Percentiles rank a stretch among this genome's conserved stretches.
These are phyloP conservation scores for Heliothis subflexa DNA, from an alignment of 1,140 invertebrate genomes.

Conservation along the genomic window DNA sequence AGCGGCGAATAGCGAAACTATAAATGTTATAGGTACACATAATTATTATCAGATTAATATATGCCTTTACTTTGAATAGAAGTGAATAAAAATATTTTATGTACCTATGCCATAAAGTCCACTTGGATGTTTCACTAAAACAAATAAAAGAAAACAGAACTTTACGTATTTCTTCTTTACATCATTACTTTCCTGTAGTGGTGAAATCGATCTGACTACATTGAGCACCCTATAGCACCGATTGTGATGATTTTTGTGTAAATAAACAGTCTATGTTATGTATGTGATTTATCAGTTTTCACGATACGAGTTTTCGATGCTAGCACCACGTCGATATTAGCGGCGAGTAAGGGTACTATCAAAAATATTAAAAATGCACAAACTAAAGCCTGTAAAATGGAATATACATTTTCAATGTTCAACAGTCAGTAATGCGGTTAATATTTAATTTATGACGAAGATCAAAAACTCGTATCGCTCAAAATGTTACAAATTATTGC, in stretches of 20 bases:
- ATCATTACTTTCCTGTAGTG: background rate
- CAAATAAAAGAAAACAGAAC: too few species aligned
- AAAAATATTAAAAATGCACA: background rate
- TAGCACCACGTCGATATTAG: background rate
- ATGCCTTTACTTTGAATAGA: too few species aligned
- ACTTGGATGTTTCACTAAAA: too few species aligned
- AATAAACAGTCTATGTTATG: constrained; percentile 49
- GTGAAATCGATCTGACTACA: constrained; percentile 32
- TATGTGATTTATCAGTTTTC: background rate
- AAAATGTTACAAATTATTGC: background rate
- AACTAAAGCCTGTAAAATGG: too few species aligned
- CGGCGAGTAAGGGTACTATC: background rate
- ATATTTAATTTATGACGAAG: background rate
- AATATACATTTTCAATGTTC: too few species aligned
- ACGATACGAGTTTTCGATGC: constrained; percentile 9
- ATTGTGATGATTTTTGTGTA: constrained; percentile 53
- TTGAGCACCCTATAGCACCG: constrained; percentile 71
- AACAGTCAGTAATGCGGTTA: too few species aligned
- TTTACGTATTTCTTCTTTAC: background rate
- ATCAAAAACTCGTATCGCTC: constrained; percentile 19
- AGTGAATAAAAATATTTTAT: background rate
- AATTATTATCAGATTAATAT: too few species aligned
- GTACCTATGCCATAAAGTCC: too few species aligned
- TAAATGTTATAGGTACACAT: background rate
- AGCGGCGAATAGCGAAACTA: constrained; percentile 11